phyloP scores from a whole-genome alignment of 2,797 vertebrate genomes.

The Darevskia mixta region DNA sequence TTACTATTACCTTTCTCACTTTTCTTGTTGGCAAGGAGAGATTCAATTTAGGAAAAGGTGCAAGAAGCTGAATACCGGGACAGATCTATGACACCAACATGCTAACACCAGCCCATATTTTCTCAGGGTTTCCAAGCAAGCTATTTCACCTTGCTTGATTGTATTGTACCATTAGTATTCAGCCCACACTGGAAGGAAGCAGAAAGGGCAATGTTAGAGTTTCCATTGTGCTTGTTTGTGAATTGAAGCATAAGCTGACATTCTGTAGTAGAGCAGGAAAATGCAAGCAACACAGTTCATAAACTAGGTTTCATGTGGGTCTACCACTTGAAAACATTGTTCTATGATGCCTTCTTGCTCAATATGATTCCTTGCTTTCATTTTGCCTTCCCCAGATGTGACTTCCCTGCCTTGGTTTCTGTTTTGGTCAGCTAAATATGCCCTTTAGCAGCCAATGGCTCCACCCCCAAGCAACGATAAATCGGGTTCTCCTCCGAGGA shows the following conservation, averaged over 20 bases:
- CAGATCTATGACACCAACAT: constrained; percentile 53
- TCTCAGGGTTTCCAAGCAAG: constrained; percentile 69
- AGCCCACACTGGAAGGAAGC: constrained; percentile 67
- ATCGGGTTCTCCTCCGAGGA: no score
- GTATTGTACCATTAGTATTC: constrained; percentile 76
- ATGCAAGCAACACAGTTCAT: constrained; percentile 57
- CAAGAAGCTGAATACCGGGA: constrained; percentile 65
- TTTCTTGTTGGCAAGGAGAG: constrained; percentile 36
- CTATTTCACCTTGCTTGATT: constrained; percentile 69
- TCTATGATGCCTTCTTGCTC: constrained; percentile 12
- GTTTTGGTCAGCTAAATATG: constrained; percentile 35
- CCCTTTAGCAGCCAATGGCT: not conserved
- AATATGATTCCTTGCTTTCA: not conserved
- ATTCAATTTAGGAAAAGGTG: constrained; percentile 58
- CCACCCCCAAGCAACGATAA: not conserved
- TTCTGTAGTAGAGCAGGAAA: constrained; percentile 62
- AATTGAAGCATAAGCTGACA: constrained; percentile 76
- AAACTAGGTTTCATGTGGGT: constrained; percentile 52
- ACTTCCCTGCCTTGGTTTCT: not conserved
- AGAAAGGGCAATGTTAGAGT: constrained; percentile 74
- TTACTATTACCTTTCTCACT: constrained; percentile 38
- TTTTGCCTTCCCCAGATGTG: constrained; percentile 17
- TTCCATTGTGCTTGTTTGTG: constrained; percentile 76
- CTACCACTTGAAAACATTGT: constrained; percentile 22
- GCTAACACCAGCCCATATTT: constrained; percentile 44